Evolutionary conservation across 2,797 vertebrate genomes (phyloP).

Genomic region (Sebastes jordani): DNA sequence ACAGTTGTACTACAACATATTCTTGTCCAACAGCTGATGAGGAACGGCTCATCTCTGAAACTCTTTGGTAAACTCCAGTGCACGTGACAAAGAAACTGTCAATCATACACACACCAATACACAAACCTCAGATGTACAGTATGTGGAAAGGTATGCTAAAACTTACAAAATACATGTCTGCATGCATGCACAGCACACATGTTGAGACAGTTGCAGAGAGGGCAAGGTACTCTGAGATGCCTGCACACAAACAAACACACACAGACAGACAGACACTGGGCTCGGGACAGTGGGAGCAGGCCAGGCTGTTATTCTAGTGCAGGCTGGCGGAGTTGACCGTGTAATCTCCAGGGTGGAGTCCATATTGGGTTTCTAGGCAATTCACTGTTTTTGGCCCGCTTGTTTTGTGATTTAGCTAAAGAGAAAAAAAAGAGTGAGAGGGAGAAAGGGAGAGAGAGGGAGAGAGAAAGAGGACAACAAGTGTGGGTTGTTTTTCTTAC

Average conservation of each 20-base stretch:
- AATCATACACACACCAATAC: not conserved
- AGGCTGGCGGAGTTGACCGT: conserved; percentile 73
- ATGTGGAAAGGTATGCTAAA: not conserved
- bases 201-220: not conserved
- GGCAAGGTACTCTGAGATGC: not conserved
- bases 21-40: conserved; percentile 36
- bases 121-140: not conserved
- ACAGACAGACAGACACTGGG: conserved; percentile 13
- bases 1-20: conserved; percentile 17
- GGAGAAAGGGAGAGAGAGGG: conserved; percentile 22
- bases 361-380: conserved; percentile 81
- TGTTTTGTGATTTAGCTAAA: conserved; percentile 74
- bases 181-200: not conserved
- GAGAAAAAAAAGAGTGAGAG: conserved; percentile 49
- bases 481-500: conserved; percentile 61
- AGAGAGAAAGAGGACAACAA: conserved; percentile 46
- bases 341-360: conserved; percentile 85
- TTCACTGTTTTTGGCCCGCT: conserved; percentile 69
- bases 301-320: conserved; percentile 81
- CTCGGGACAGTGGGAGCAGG: conserved; percentile 63
- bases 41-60: conserved; percentile 20
- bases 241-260: conserved; percentile 29
- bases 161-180: not conserved
- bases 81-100: not conserved
- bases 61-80: not conserved